Percentiles rank a stretch among this genome's conserved stretches.
These are phyloP conservation scores for Brienomyrus brachyistius DNA, from an alignment of 2,113 vertebrate genomes.

Conservation along the genomic window DNA sequence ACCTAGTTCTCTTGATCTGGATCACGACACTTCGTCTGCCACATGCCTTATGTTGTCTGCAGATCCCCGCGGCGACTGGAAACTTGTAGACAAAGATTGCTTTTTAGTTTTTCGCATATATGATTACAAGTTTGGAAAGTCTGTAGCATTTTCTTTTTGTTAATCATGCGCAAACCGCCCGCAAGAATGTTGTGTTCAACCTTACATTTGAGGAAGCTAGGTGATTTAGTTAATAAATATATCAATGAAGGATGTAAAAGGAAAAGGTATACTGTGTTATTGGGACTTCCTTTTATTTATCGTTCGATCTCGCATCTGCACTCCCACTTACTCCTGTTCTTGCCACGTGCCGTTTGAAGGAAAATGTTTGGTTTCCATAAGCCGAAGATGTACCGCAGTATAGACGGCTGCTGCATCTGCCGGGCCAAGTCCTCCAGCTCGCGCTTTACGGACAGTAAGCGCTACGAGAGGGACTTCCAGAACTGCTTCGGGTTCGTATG, in stretches of 20 bases:
- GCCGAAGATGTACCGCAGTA: conserved; percentile 98
- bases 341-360: conserved; percentile 33
- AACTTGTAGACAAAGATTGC: background rate
- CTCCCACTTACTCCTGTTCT: background rate
- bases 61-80: background rate
- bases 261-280: background rate
- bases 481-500: conserved; percentile 89
- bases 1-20: conserved; percentile 20
- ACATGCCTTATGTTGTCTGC: background rate
- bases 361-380: conserved; percentile 99
- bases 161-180: background rate
- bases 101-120: background rate
- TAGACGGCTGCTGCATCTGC: conserved; percentile 98
- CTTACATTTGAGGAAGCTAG: background rate
- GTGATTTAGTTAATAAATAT: background rate
- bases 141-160: background rate
- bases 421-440: conserved; percentile 97
- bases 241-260: background rate
- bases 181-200: background rate
- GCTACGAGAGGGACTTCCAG: conserved; percentile 96
- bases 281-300: background rate
- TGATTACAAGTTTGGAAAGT: background rate
- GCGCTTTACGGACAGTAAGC: conserved; percentile 95
- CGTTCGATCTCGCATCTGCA: background rate
- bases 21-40: background rate